Base-by-base conservation (phyloP, 2,113 vertebrate species). In the Salminus brasiliensis region DNA sequence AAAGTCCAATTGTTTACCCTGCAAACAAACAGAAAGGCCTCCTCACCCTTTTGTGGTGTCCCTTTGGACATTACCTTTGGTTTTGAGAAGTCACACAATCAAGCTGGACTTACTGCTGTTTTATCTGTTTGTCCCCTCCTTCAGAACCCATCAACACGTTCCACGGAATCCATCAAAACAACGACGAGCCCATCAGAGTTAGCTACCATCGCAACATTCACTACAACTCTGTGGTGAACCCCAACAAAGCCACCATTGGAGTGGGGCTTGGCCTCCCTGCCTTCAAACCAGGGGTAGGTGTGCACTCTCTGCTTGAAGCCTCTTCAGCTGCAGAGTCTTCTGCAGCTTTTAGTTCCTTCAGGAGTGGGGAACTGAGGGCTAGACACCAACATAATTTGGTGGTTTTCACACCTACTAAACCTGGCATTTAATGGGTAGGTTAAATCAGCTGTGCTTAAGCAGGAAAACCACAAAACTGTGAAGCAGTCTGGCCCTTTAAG, bases 151-250 rank as follows among this genome's bases (percentile, higher is more conserved):
- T 98, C 92, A 98, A 98, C 92, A 98, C 97, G 72, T 98, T 98
- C 92, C 97, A 98, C 66, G 95, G 96, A 84, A 98, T 98, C 87
- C 96, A 98, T 89, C 96, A 98, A 91, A 96, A 96, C 73, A 96
- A 98, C 74, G 96, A 98, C 30, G 97, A 98, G 84, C 97, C 96
- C 80, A 98, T 98, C 92, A 94, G 97, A 84, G 96, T 98, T 78
- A 98, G 96, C 93, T 98, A 98, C 88, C 97, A 98, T 87, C 93
- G 96, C 72, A 98, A 97, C 93, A 97, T 97, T 89, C 96, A 98
- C 93, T 98, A 98, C 93, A 98, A 98, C 93, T 98, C 96, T 0
- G 97, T 98, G 72, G 97, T 98, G 80, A 98, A 98, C 92, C 96
- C 97, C 80, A 98, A 97, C 93, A 98, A 98, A 88, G 97, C 96